These are phyloP conservation scores for Hyperoplus immaculatus DNA, from an alignment of 2,797 vertebrate species.

Conservation along the genomic window DNA sequence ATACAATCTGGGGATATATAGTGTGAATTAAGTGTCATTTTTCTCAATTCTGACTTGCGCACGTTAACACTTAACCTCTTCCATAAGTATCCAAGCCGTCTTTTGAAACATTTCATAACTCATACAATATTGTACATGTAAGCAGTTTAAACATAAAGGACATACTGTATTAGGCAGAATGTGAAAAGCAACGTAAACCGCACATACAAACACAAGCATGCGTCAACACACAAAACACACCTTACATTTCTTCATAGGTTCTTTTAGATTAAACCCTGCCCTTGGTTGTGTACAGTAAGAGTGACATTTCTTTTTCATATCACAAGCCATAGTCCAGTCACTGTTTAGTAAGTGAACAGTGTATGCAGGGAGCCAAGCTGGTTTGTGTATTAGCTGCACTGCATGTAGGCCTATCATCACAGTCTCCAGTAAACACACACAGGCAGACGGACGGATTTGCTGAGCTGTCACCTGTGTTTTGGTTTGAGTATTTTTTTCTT, in stretches of 20 bases:
- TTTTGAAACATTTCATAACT: conserved; percentile 29
- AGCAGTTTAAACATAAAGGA: conserved; percentile 19
- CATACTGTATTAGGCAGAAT: not conserved
- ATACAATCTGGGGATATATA: too few relatives aligned
- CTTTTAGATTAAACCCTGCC: not conserved
- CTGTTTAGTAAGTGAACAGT: conserved; percentile 18
- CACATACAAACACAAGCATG: conserved; percentile 42
- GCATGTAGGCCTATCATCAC: conserved; percentile 1
- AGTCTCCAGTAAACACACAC: conserved; percentile 39
- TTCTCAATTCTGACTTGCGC: too few relatives aligned
- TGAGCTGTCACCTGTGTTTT: not conserved
- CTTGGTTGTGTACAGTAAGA: not conserved
- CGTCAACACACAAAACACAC: conserved; percentile 10
- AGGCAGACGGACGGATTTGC: conserved; percentile 29
- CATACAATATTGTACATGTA: conserved; percentile 14
- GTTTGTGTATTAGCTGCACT: conserved; percentile 39
- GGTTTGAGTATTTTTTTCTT: conserved; percentile 39
- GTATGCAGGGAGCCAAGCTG: conserved; percentile 32
- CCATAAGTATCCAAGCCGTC: not conserved
- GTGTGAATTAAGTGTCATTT: too few relatives aligned
- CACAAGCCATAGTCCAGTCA: conserved; percentile 20
- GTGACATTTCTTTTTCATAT: not conserved
- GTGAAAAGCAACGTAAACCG: conserved; percentile 2
- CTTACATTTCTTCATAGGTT: not conserved
- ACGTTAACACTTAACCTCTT: not conserved